phyloP scores from a whole-genome alignment of 2,888 invertebrate species.

The Leistus spinibarbis region DNA sequence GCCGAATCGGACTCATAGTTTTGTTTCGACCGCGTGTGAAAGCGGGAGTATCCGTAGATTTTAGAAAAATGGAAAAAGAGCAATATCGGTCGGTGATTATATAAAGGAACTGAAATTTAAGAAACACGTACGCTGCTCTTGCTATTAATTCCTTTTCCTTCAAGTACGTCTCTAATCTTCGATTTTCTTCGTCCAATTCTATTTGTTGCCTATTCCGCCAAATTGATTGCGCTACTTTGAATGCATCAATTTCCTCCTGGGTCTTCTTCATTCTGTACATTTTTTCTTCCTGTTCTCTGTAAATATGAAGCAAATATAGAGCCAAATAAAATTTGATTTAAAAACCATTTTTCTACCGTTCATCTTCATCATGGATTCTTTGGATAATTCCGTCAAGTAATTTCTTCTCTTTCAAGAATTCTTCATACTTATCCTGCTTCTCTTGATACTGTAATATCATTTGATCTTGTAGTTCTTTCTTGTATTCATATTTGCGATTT shows the following conservation, averaged over 20 bases:
- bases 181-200: slow-evolving; percentile 58
- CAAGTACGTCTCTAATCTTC: slow-evolving; percentile 53
- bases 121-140: slow-evolving; percentile 47
- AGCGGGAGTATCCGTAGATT: too few species aligned
- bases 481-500: slow-evolving; percentile 57
- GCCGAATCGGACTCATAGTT: too few species aligned
- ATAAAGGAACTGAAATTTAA: neutral
- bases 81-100: slow-evolving; percentile 41
- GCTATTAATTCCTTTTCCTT: slow-evolving; percentile 55
- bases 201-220: slow-evolving; percentile 60
- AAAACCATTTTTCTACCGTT: slow-evolving; percentile 54
- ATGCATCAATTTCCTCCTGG: slow-evolving; percentile 62
- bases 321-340: neutral
- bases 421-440: slow-evolving; percentile 63
- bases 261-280: slow-evolving; percentile 59
- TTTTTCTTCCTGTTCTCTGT: slow-evolving; percentile 61
- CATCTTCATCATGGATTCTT: slow-evolving; percentile 67
- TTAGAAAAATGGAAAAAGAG: too few species aligned
- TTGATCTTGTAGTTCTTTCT: slow-evolving; percentile 64
- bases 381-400: slow-evolving; percentile 66
- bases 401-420: slow-evolving; percentile 66
- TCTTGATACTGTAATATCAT: slow-evolving; percentile 61
- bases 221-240: slow-evolving; percentile 59
- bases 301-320: slow-evolving; percentile 20
- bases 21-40: too few species aligned